Evolutionary conservation across 2,797 vertebrate species (phyloP), one percentile per base, ranked within the genome.

Genomic region (Ambastaia sidthimunki): DNA sequence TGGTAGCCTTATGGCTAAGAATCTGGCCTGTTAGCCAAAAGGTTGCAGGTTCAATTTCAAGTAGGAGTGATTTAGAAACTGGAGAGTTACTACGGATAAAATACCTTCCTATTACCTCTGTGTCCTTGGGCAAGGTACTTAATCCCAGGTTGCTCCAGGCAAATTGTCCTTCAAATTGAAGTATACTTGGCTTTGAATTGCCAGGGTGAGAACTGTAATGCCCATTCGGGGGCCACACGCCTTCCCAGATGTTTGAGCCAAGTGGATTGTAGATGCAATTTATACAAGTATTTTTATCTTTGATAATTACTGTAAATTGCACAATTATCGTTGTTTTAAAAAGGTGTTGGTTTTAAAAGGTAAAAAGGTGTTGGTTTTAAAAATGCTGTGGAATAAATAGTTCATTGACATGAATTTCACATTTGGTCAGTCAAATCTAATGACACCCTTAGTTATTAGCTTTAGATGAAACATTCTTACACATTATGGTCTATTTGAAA

Each of bases 61-160:
- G 68, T 28, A 44, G 31, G 16, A 79, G 68, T 55, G 69, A 79
- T 72, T 71, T 71, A 25, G 21, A 79, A 71, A 79, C 21, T 57
- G 44, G 21, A 55, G 60, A 60, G 55, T 62, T 78, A 59, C 66
- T 47, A 59, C 23, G 34, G 31, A 65, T 65, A 31, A 79, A 72
- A 72, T 31, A 28, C 60, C 48, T 72, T 72, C 69, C 69, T 16
- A 47, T 79, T 44, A 78, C n/a, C 57, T 63, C 10, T 71, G 13
- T 72, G 77, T 16, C 59, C 18, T 44, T 65, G 48, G 59, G 23
- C 31, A 23, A 66, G 21, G 21, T 55, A 21, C 18, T 66, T 72
- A 72, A 79, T 72, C 69, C 59, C 59, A 44, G 47, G 59, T 50
- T 72, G 31, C 31, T 37, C 47, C 57, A 23, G 54, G 5, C 21